Percentiles rank a stretch among this genome's conserved stretches.
These are phyloP conservation scores for Ips nitidus DNA, from an alignment of 1,140 invertebrate genomes.

Conservation along the genomic window DNA sequence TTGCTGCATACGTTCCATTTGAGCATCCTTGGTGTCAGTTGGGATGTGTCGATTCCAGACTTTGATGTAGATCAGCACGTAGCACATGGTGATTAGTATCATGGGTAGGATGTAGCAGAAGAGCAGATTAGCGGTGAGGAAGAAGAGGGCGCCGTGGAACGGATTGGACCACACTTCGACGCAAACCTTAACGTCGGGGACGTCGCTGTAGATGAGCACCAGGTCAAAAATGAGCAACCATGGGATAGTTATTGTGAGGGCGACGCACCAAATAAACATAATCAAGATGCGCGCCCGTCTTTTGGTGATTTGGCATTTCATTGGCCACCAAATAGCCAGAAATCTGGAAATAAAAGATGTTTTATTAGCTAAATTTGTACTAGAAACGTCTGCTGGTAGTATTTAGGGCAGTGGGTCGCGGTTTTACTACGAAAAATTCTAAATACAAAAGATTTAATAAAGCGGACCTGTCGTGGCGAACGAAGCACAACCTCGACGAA, in stretches of 20 bases:
- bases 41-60: slow-evolving; percentile 86
- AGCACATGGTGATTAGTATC: slow-evolving; percentile 88
- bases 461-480: neutral
- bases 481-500: neutral
- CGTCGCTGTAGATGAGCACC: slow-evolving; percentile 71
- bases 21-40: slow-evolving; percentile 86
- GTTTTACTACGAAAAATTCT: neutral
- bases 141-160: slow-evolving; percentile 79
- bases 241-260: slow-evolving; percentile 79
- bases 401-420: neutral
- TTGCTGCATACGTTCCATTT: slow-evolving; percentile 88
- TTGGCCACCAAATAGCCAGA: slow-evolving; percentile 91
- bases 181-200: slow-evolving; percentile 72
- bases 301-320: slow-evolving; percentile 89
- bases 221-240: slow-evolving; percentile 90
- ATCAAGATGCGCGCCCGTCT: slow-evolving; percentile 82
- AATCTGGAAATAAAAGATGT: slow-evolving; percentile 71
- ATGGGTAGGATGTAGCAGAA: slow-evolving; percentile 93
- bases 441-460: slow-evolving; percentile 5
- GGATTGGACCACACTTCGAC: slow-evolving; percentile 83
- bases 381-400: neutral
- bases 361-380: slow-evolving; percentile 2
- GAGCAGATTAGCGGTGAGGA: slow-evolving; percentile 84
- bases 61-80: slow-evolving; percentile 90
- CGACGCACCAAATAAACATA: slow-evolving; percentile 87